Evolutionary conservation across 2,797 vertebrate species (phyloP), one percentile per base, ranked within the genome.

Genomic region (Stomatorhinus walkeri): DNA sequence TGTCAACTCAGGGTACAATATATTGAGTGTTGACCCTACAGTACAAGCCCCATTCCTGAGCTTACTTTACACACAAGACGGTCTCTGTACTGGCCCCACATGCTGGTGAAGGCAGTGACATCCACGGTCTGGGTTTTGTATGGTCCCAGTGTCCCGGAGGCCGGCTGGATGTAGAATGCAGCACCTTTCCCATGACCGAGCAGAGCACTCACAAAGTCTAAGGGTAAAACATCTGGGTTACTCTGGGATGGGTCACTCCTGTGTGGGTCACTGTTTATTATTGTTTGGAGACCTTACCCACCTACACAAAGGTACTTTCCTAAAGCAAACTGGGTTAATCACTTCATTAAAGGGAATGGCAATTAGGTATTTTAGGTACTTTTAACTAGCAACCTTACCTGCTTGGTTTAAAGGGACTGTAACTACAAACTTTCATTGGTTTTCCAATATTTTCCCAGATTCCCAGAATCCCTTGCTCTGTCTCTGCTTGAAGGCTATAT

Each of bases 41-140:
- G 64, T 72, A 36, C 28, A 83, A 83, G 19, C 43, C n/a, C 36
- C 79, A 0, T 19, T 48, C n/a, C 16, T 43, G 43, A 22, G 51
- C 94, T 28, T 95, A 99, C 98, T 95, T 91, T 93, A 91, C 97
- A 99, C 89, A 97, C n/a, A 76, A 99, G 97, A 4, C 89, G 89
- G 91, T 99, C 98, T 61, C 84, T 92, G 93, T 99, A 99, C 85
- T 97, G 95, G 48, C 98, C 98, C 98, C 98, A 99, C 97, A 99
- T 98, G 92, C 97, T 96, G 10, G 94, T 96, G 89, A 96, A 97
- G 90, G 95, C 97, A 0, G 96, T 96, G 93, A 99, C 94, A 83
- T 95, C 92, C 88, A 99, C 91, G 12, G 85, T 91, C 24, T 93
- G 94, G 72, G 95, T 93, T 92, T 98, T 95, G 91, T 96, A 97